Conservation (phyloP, 2,797 vertebrate species). For the Gymnothorax javanicus region DNA sequence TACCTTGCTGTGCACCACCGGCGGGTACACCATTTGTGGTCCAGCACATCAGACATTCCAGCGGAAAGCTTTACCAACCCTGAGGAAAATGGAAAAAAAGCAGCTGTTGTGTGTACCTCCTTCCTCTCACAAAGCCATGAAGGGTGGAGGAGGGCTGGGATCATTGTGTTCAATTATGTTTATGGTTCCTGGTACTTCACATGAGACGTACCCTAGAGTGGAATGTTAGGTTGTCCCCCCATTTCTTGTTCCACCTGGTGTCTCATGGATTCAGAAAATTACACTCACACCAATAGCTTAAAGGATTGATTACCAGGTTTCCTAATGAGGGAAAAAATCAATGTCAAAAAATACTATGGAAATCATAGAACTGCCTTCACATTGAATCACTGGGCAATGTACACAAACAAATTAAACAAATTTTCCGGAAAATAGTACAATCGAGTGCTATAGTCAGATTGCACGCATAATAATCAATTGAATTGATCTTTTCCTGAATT, state of each 20-base stretch:
- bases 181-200: constrained; percentile 3
- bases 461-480: neutral
- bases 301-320: neutral
- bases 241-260: neutral
- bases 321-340: neutral
- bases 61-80: neutral
- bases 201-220: neutral
- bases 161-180: neutral
- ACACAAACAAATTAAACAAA: neutral
- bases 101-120: neutral
- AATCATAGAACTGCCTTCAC: neutral
- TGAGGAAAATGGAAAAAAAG: neutral
- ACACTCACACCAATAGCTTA: neutral
- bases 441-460: neutral
- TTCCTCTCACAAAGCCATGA: neutral
- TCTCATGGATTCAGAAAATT: neutral
- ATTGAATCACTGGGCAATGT: neutral
- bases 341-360: neutral
- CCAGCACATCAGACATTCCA: neutral
- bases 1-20: neutral
- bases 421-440: neutral
- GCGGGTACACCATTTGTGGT: neutral
- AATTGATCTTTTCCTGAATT: neutral
- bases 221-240: neutral
- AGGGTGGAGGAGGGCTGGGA: neutral